Evolutionary conservation across 2,113 vertebrate genomes (phyloP).

Genomic region (Cyprinodon tularosa): DNA sequence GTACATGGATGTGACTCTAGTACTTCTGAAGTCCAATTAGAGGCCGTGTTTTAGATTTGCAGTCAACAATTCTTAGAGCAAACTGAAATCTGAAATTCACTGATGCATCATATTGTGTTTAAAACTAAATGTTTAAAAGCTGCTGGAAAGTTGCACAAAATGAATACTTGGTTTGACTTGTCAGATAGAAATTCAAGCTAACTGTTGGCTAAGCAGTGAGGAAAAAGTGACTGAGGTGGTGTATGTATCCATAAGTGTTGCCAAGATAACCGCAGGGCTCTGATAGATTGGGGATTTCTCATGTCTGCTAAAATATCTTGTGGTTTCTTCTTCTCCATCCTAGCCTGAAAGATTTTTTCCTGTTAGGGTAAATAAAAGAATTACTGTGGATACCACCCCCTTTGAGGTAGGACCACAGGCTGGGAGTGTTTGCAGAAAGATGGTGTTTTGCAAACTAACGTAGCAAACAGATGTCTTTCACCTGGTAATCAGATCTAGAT

Average conservation of each 20-base stretch:
- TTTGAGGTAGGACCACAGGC: slow-evolving; percentile 7
- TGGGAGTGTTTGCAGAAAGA: background rate
- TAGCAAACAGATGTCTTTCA: background rate
- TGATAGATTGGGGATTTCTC: slow-evolving; percentile 10
- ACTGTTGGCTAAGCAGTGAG: slow-evolving; percentile 36
- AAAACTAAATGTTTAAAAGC: slow-evolving; percentile 11
- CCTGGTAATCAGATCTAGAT: background rate
- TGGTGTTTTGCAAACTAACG: background rate
- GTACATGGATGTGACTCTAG: background rate
- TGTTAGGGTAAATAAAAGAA: background rate
- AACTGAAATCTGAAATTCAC: background rate
- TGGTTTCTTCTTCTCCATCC: background rate
- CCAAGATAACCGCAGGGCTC: slow-evolving; percentile 20
- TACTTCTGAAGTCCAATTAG: background rate
- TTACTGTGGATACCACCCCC: background rate
- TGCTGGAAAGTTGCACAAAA: slow-evolving; percentile 38
- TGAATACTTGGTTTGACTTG: slow-evolving; percentile 32
- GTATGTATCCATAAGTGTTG: slow-evolving; percentile 7
- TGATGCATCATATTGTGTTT: slow-evolving; percentile 13
- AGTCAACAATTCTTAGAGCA: background rate
- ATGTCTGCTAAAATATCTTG: slow-evolving; percentile 17
- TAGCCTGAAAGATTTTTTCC: background rate
- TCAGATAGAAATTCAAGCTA: slow-evolving; percentile 37
- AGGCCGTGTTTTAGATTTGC: background rate
- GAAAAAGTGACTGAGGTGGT: slow-evolving; percentile 50